These are phyloP conservation scores for Ramphastos sulfuratus DNA, from an alignment of 2,113 vertebrate genomes.

Conservation along the genomic window DNA sequence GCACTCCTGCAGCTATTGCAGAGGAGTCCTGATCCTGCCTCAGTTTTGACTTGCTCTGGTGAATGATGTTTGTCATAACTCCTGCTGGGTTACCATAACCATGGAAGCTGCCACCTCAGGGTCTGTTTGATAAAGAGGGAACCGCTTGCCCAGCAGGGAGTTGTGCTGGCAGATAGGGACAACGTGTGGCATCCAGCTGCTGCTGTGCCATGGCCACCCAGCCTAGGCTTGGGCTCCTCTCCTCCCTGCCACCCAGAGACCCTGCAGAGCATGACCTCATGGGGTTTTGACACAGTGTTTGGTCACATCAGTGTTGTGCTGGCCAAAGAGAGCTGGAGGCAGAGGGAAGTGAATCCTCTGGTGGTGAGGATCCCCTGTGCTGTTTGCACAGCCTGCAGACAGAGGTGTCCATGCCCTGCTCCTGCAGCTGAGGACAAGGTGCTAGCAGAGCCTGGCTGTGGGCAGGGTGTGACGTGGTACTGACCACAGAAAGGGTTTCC, in stretches of 20 bases:
- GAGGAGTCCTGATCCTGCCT: background rate
- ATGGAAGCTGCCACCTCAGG: background rate
- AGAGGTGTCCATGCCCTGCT: accelerated
- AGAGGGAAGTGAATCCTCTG: background rate
- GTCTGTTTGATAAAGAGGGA: background rate
- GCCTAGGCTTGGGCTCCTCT: background rate
- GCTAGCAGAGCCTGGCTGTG: background rate
- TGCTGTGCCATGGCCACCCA: background rate
- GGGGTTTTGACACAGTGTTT: background rate
- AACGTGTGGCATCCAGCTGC: background rate
- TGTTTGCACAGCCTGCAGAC: background rate
- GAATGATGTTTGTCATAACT: background rate
- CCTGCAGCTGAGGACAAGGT: background rate
- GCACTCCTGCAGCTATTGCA: background rate
- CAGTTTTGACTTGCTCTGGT: background rate
- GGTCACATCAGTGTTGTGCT: accelerated
- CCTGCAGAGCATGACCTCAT: accelerated
- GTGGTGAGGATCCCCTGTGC: background rate
- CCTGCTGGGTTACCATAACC: background rate
- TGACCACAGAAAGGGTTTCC: background rate
- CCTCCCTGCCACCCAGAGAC: background rate
- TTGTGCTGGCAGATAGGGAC: background rate
- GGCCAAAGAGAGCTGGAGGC: background rate
- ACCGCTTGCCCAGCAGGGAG: background rate
- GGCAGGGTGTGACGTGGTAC: background rate